These are phyloP conservation scores for Drosophila trapezifrons DNA, from an alignment of 1,140 invertebrate genomes.

Conservation along the genomic window DNA sequence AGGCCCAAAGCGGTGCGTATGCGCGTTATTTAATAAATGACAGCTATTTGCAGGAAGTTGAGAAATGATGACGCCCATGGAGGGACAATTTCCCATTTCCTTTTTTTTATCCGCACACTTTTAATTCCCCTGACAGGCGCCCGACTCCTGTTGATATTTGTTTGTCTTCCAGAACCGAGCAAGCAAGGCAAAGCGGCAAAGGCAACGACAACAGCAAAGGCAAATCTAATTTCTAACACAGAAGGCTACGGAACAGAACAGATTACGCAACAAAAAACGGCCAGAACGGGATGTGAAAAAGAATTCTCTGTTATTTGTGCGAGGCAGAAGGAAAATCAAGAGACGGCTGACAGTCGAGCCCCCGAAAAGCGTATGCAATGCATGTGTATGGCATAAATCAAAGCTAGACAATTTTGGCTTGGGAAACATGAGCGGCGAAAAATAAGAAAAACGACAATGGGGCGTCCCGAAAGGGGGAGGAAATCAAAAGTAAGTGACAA, in stretches of 20 bases:
- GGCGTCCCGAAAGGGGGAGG: slow-evolving; percentile 47
- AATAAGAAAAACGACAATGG: slow-evolving; percentile 48
- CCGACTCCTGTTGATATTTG: slow-evolving; percentile 62
- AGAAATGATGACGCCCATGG: slow-evolving; percentile 32
- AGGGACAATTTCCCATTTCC: slow-evolving; percentile 19
- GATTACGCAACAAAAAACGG: slow-evolving; percentile 65
- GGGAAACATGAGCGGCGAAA: slow-evolving; percentile 62
- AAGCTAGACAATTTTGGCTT: slow-evolving; percentile 80
- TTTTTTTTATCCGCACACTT: slow-evolving; percentile 44
- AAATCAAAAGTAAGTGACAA: slow-evolving; percentile 82
- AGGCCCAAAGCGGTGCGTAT: slow-evolving; percentile 26
- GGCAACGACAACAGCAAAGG: no score
- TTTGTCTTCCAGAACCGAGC: slow-evolving; percentile 31
- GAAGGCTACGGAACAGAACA: slow-evolving; percentile 28
- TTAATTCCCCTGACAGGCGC: slow-evolving; percentile 64
- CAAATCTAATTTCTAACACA: slow-evolving; percentile 74
- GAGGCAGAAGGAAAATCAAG: slow-evolving; percentile 53
- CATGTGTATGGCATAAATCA: slow-evolving; percentile 81
- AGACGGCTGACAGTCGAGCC: slow-evolving; percentile 61
- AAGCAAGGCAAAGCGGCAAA: slow-evolving; percentile 29
- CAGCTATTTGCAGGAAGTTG: slow-evolving; percentile 41
- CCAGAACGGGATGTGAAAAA: slow-evolving; percentile 29
- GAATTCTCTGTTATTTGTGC: slow-evolving; percentile 23
- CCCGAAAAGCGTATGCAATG: slow-evolving; percentile 75
- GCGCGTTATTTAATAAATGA: slow-evolving; percentile 63